These are phyloP conservation scores for Metalampra italica DNA, from an alignment of 2,888 invertebrate genomes.

Conservation along the genomic window DNA sequence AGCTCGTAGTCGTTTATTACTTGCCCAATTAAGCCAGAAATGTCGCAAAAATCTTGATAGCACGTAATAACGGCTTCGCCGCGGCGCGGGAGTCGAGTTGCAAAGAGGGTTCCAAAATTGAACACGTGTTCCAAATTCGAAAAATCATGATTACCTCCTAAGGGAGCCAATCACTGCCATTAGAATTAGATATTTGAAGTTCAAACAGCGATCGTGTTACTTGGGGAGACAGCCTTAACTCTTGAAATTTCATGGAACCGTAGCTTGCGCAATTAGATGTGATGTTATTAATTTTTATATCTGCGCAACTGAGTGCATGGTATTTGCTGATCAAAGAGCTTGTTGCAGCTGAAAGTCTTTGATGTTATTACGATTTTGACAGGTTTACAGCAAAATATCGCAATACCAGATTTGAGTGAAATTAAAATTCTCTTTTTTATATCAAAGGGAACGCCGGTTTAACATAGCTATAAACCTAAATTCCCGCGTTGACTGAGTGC, in stretches of 20 bases:
- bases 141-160: conserved; percentile 75
- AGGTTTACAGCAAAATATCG: conserved; percentile 20
- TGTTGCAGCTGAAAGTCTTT: conserved; percentile 6
- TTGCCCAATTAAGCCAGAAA: conserved; percentile 13
- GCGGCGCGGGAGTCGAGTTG: conserved; percentile 49
- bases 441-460: conserved; percentile 33
- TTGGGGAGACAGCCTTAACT: conserved; percentile 53
- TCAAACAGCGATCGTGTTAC: conserved; percentile 68
- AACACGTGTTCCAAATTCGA: conserved; percentile 73
- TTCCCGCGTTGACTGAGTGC: conserved; percentile 37
- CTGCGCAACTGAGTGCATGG: conserved; percentile 2
- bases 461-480: conserved; percentile 51
- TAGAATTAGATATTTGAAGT: conserved; percentile 75
- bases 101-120: conserved; percentile 63
- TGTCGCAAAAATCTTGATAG: conserved; percentile 25
- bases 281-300: conserved; percentile 13
- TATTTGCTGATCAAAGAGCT: conserved; percentile 29
- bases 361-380: conserved; percentile 16
- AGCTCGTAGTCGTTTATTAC: too few relatives aligned
- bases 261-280: conserved; percentile 23
- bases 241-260: conserved; percentile 29
- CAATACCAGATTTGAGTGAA: conserved; percentile 16
- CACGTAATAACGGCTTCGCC: conserved; percentile 29
- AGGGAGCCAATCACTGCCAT: conserved; percentile 75
- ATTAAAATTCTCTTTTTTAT: conserved; percentile 17